These are phyloP conservation scores for Sialis lutaria DNA, from an alignment of 2,888 invertebrate species.

Conservation along the genomic window DNA sequence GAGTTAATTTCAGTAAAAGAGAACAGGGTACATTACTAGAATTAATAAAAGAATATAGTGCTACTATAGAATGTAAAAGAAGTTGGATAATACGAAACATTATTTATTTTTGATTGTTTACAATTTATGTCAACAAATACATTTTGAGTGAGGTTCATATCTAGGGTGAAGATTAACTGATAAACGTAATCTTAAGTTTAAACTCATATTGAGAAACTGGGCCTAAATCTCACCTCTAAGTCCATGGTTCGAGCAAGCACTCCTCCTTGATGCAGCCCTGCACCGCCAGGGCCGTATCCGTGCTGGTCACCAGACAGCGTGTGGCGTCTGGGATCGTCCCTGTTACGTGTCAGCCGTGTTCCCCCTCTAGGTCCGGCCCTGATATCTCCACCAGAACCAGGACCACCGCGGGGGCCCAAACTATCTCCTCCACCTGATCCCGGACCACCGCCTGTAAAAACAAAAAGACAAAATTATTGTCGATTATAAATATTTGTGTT, in stretches of 20 bases:
- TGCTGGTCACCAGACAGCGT: constrained; percentile 62
- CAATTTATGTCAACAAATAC: too few species aligned
- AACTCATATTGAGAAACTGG: too few species aligned
- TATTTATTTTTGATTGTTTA: too few species aligned
- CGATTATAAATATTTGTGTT: not conserved
- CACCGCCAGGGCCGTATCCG: constrained; percentile 40
- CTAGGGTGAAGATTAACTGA: too few species aligned
- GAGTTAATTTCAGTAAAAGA: too few species aligned
- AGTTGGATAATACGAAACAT: too few species aligned
- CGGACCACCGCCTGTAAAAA: constrained; percentile 15
- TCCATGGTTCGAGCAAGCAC: constrained; percentile 46
- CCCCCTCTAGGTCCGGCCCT: constrained; percentile 28
- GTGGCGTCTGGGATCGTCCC: constrained; percentile 71
- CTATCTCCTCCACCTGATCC: not conserved
- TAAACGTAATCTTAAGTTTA: too few species aligned
- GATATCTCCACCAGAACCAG: constrained; percentile 18
- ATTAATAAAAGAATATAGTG: too few species aligned
- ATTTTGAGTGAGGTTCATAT: too few species aligned
- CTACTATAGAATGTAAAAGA: too few species aligned
- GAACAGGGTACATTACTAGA: too few species aligned
- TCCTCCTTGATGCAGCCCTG: constrained; percentile 34
- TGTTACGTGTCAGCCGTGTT: constrained; percentile 29
- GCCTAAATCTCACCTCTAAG: constrained; percentile 43
- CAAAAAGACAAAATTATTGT: constrained; percentile 3
- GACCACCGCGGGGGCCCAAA: too few species aligned